Percentiles rank a stretch among this genome's conserved stretches.
Conservation (phyloP, 2,797 vertebrate genomes). For the Phalloptychus januarius region DNA sequence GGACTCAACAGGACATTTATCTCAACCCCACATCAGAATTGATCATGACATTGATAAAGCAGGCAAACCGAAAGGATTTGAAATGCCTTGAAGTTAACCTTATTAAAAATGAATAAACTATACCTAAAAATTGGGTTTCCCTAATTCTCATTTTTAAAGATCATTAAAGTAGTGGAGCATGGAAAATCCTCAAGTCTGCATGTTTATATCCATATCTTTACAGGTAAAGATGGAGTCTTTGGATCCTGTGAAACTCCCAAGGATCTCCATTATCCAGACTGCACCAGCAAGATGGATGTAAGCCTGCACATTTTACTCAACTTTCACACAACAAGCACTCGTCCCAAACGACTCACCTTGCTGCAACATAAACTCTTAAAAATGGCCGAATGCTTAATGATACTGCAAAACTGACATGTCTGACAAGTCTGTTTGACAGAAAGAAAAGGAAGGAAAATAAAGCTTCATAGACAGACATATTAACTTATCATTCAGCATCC, state of each 20-base stretch:
- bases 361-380: constrained; percentile 30
- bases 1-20: background rate
- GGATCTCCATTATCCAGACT: constrained; percentile 92
- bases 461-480: background rate
- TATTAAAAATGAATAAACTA: background rate
- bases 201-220: constrained; percentile 23
- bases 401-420: background rate
- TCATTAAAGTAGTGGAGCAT: background rate
- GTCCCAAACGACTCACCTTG: constrained; percentile 25
- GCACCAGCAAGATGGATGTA: constrained; percentile 93
- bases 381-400: constrained; percentile 33
- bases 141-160: background rate
- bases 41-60: background rate
- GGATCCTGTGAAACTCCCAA: constrained; percentile 93
- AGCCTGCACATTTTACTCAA: constrained; percentile 64
- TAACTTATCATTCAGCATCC: background rate
- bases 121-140: background rate
- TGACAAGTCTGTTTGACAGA: background rate
- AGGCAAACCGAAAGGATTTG: background rate
- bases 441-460: background rate
- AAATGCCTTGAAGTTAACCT: background rate
- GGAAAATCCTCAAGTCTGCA: constrained; percentile 35
- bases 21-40: background rate
- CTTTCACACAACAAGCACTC: constrained; percentile 11
- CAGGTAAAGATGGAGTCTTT: constrained; percentile 84